These are phyloP conservation scores for Panulirus ornatus DNA, from an alignment of 1,140 invertebrate genomes.

Conservation along the genomic window DNA sequence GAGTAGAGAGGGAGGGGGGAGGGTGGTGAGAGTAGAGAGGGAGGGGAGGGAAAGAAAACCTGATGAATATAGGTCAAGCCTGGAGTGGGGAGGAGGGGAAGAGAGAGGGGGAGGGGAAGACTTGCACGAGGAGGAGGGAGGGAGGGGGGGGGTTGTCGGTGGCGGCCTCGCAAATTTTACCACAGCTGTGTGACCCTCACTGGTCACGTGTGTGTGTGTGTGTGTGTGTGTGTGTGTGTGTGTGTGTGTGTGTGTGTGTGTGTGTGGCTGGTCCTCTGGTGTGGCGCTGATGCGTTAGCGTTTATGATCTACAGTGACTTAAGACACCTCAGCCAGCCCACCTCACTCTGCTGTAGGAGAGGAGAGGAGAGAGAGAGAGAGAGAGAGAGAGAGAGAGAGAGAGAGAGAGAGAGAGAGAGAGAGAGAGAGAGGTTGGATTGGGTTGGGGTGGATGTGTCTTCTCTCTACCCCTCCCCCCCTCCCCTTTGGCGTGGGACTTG, in stretches of 20 bases:
- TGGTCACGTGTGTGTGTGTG: background rate
- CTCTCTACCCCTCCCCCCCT: too few species aligned
- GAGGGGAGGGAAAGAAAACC: background rate
- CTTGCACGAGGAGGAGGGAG: background rate
- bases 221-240: constrained; percentile 23
- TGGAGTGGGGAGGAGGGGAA: background rate
- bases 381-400: background rate
- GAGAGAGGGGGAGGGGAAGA: background rate
- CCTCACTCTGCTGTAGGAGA: too few species aligned
- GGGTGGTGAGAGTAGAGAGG: too few species aligned
- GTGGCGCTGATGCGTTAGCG: too few species aligned
- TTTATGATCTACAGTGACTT: too few species aligned
- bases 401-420: background rate
- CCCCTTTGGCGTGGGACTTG: too few species aligned
- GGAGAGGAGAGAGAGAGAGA: background rate
- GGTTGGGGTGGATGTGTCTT: background rate
- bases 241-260: background rate
- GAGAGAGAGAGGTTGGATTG: too few species aligned
- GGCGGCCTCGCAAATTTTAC: too few species aligned
- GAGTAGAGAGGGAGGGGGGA: background rate
- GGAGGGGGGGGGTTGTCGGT: background rate
- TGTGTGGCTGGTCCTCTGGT: too few species aligned
- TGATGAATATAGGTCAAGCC: too few species aligned
- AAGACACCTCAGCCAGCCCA: too few species aligned
- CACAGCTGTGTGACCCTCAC: too few species aligned